Percentiles rank a stretch among this genome's conserved stretches.
phyloP scores from a whole-genome alignment of 2,797 vertebrate genomes.

The Florisuga fusca region DNA sequence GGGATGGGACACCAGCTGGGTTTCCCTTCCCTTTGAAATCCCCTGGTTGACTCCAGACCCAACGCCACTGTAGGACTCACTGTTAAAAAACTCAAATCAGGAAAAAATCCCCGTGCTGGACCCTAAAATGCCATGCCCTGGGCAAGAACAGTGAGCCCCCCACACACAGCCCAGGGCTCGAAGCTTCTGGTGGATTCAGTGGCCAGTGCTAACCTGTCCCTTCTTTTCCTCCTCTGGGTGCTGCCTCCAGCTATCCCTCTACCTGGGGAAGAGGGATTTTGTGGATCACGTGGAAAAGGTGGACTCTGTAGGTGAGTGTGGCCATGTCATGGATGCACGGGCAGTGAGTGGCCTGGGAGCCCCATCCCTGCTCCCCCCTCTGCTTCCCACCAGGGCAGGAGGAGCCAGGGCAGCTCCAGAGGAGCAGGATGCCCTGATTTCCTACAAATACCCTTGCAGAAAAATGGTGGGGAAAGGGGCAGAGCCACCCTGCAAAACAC shows the following conservation, averaged over 20 bases:
- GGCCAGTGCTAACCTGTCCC: not conserved
- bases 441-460: not conserved
- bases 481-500: not conserved
- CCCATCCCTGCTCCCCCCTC: not conserved
- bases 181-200: no score
- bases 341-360: fast-evolving
- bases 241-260: constrained; percentile 84
- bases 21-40: not conserved
- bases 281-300: constrained; percentile 88
- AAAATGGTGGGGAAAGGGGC: not conserved
- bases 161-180: fast-evolving
- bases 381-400: not conserved
- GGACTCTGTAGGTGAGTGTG: constrained; percentile 86
- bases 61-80: fast-evolving
- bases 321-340: not conserved
- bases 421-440: fast-evolving
- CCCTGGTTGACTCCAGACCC: not conserved
- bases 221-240: not conserved
- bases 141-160: fast-evolving
- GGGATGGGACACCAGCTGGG: fast-evolving
- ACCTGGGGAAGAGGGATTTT: constrained; percentile 91
- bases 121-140: not conserved
- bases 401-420: not conserved
- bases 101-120: not conserved
- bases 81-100: not conserved